Evolutionary conservation across 2,888 invertebrate species (phyloP), one percentile per base, ranked within the genome.

Genomic region (Herminia tarsipennalis): DNA sequence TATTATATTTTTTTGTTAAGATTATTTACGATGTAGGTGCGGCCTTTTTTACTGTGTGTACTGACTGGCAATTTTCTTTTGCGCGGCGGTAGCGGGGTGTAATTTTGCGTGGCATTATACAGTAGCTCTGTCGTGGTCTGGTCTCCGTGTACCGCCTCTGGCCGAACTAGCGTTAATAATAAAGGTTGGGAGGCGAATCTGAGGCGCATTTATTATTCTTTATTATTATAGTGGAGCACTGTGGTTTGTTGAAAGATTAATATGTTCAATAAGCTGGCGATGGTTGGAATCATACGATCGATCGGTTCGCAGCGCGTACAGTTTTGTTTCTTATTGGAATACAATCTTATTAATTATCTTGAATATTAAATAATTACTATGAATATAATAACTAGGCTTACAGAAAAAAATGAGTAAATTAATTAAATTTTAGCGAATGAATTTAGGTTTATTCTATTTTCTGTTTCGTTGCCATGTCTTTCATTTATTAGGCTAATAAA

Each of bases 91-190:
- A 63, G 69, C 73, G 46, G 43, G 33, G 42, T 46, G 54, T 58
- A 56, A 52, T 56, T 62, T 53, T 42, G 29, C 45, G 41, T 56
- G 51, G 52, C 53, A 66, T 68, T 69, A 70, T 63, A 63, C 76
- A 44, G 80, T 69, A 79, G 80, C 78, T 65, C 62, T 64, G 57
- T 55, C 63, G 64, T 55, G 62, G 34, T 43, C 68, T 72, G 73
- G 45, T 48, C 51, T 56, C 75, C 77, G 70, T 57, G 76, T 76
- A 62, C 69, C 69, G 76, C 81, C 80, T 55, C 66, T 56, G 58
- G 77, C 76, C 56, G 50, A 52, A 59, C 61, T 56, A 67, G 47
- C 39, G 51, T 47, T 73, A 76, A 76, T 75, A 72, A 70, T 68
- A 73, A 62, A 53, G 60, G 43, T 61, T 50, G 50, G 51, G 37